These are phyloP conservation scores for Microplitis mediator DNA, from an alignment of 1,140 invertebrate genomes.

Conservation along the genomic window DNA sequence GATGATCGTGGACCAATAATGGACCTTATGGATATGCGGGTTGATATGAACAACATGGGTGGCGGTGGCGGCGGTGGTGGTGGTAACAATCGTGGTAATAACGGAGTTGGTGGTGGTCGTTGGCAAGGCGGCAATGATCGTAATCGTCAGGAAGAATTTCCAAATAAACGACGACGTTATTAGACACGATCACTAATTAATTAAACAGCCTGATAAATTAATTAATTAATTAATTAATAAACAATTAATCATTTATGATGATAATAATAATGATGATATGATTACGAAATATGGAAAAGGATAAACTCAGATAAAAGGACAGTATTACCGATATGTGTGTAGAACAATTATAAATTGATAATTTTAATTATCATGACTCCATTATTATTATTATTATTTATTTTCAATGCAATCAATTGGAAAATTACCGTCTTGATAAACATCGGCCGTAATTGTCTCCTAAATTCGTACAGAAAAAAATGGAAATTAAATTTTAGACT, in stretches of 20 bases:
- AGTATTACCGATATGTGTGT: too few species aligned
- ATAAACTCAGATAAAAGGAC: not conserved
- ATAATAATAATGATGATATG: too few species aligned
- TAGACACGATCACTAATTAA: constrained; percentile 34
- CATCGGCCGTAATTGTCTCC: too few species aligned
- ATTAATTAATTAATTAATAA: not conserved
- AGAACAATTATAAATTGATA: too few species aligned
- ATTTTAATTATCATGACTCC: too few species aligned
- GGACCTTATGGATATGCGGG: constrained; percentile 63
- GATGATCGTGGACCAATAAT: constrained; percentile 61
- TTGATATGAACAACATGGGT: constrained; percentile 57
- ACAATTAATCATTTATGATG: not conserved
- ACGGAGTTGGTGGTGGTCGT: constrained; percentile 36
- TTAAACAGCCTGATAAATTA: too few species aligned
- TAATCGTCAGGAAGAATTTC: constrained; percentile 61
- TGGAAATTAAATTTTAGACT: too few species aligned
- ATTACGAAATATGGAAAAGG: not conserved
- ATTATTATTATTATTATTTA: too few species aligned
- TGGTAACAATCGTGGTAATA: constrained; percentile 28
- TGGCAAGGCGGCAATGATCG: constrained; percentile 47
- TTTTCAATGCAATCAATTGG: too few species aligned
- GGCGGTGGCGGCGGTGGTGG: constrained; percentile 36
- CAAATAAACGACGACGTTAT: constrained; percentile 62
- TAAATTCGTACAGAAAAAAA: too few species aligned
- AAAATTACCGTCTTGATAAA: too few species aligned